These are phyloP conservation scores for Anoplolepis gracilipes DNA, from an alignment of 1,140 invertebrate genomes.

Conservation along the genomic window DNA sequence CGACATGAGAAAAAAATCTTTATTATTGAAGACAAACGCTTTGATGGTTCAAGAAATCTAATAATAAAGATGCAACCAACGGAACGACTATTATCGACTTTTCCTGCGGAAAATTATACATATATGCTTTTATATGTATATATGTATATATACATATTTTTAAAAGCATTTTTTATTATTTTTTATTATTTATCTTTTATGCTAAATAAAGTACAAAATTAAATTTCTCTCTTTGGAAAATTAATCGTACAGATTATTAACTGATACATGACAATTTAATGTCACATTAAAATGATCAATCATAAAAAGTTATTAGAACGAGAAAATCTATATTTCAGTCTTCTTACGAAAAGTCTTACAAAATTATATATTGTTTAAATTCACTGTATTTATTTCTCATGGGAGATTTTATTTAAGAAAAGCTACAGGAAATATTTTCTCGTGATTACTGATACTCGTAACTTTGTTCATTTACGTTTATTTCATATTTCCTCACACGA, in stretches of 20 bases:
- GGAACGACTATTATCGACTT: not conserved
- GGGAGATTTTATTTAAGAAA: not conserved
- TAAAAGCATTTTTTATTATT: no score
- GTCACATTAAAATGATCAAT: not conserved
- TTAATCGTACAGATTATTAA: not conserved
- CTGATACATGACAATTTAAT: not conserved
- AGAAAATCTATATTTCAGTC: not conserved
- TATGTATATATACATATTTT: no score
- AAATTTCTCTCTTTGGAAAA: not conserved
- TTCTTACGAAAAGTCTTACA: slow-evolving; percentile 2
- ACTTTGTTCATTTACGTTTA: slow-evolving; percentile 13
- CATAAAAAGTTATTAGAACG: not conserved
- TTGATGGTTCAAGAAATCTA: not conserved
- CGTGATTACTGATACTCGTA: not conserved
- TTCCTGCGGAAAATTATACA: no score
- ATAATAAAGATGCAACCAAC: not conserved
- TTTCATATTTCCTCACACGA: slow-evolving; percentile 4
- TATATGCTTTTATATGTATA: no score
- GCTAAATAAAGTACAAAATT: not conserved
- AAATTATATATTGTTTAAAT: not conserved
- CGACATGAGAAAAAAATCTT: not conserved
- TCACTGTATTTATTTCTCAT: not conserved
- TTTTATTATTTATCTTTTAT: not conserved
- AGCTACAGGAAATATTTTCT: not conserved
- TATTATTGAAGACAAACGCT: not conserved